Evolutionary conservation across 2,888 invertebrate genomes (phyloP).

Genomic region (Drosophila cognata): DNA sequence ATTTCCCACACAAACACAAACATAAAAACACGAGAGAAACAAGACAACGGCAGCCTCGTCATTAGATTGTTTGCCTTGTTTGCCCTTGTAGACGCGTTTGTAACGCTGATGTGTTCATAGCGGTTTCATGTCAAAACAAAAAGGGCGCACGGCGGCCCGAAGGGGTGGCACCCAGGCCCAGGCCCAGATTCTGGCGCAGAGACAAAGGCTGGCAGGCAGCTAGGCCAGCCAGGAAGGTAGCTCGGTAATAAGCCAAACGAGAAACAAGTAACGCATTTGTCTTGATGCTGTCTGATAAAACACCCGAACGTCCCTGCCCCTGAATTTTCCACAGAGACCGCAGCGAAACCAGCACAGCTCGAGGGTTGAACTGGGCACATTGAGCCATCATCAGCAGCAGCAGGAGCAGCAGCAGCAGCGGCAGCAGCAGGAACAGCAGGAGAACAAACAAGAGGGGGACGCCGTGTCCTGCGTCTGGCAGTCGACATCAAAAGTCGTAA

Average conservation of each 20-base stretch:
- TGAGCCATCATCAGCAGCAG: conserved; percentile 50
- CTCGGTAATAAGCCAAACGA: conserved; percentile 80
- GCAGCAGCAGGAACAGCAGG: conserved; percentile 7
- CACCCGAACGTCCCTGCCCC: conserved; percentile 5
- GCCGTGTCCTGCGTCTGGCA: conserved; percentile 34
- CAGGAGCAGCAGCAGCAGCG: conserved; percentile 2
- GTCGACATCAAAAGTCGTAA: conserved; percentile 75
- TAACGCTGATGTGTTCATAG: conserved; percentile 83
- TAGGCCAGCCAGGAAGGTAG: conserved; percentile 67
- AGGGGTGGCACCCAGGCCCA: conserved; percentile 27
- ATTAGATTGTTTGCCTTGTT: conserved; percentile 80
- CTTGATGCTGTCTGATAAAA: conserved; percentile 80
- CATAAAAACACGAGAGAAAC: conserved; percentile 42
- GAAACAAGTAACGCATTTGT: conserved; percentile 82
- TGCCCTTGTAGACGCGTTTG: conserved; percentile 73
- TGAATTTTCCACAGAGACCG: conserved; percentile 21
- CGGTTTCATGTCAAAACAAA: conserved; percentile 85
- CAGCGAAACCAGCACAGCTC: conserved; percentile 31
- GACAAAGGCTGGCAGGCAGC: conserved; percentile 16
- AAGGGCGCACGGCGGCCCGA: conserved; percentile 35
- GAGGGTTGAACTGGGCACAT: conserved; percentile 64
- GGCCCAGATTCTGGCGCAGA: conserved; percentile 1
- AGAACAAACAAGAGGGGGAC: neutral
- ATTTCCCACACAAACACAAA: conserved; percentile 69
- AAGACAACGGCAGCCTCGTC: conserved; percentile 58